Evolutionary conservation across 2,113 vertebrate species (phyloP), one percentile per base, ranked within the genome.

Genomic region (Centropus unirufus): DNA sequence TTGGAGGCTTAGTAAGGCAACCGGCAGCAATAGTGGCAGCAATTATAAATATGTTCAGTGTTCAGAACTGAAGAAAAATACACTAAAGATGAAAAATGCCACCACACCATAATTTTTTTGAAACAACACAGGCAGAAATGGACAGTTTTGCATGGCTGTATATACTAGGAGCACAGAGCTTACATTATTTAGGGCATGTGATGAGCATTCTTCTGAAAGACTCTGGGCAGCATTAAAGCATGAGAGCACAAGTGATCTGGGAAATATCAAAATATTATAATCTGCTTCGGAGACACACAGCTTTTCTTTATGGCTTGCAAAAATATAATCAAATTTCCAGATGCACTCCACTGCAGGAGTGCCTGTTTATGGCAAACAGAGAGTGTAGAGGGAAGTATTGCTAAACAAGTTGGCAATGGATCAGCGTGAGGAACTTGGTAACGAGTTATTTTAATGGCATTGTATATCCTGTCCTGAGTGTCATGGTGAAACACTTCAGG

Each of bases 241-340:
- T 13, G 42, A 95, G 91, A 91, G 91, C 72, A 91, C 69, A 86
- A 84, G 68, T 4, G 3, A 64, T 79, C 96, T 96, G 95, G 95
- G 95, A 91, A 96, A 80, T 92, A 95, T 96, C 96, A 95, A 95
- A 95, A 87, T 88, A 93, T 86, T 83, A 75, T 93, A 81, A 90
- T 94, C 89, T 84, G 44, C 88, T 76, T 49, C 2, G 0, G 87
- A 93, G 75, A 97, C 94, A 92, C 55, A 32, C 19, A 75, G 79
- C 52, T 94, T 84, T 93, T 81, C 83, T 94, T 97, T 93, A 94
- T 30, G 59, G 64, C 59, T 93, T 88, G 83, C 69, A 82, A 89
- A 91, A 91, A 92, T 93, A 91, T 58, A 62, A 61, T 82, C 3
- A 0, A 16, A 61, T 67, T 86, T 94, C 80, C 91, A 93, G 91